Evolutionary conservation across 2,113 vertebrate species (phyloP).

Genomic region (Noturus placidus): DNA sequence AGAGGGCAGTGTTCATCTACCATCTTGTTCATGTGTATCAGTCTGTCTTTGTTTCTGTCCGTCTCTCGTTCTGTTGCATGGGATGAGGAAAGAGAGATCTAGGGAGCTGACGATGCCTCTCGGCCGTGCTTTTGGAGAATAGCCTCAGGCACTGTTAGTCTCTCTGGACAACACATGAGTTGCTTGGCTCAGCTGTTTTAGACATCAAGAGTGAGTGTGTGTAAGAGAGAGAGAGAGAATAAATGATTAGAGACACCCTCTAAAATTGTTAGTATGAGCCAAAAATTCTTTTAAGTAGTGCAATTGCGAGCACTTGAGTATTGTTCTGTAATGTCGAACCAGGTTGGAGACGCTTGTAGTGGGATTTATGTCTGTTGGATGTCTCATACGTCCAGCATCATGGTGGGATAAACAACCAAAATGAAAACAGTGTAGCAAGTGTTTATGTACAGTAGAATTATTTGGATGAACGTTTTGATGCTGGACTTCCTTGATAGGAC

Average conservation of each 20-base stretch:
- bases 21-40: not conserved
- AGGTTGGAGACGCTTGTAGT: not conserved
- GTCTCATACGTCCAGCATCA: not conserved
- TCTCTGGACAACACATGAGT: conserved; percentile 32
- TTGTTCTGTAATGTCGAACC: not conserved
- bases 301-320: not conserved
- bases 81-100: conserved; percentile 20
- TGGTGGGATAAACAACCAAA: no score
- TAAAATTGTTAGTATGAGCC: not conserved
- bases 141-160: conserved; percentile 24
- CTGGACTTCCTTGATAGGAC: not conserved
- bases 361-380: not conserved
- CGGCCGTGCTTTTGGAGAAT: conserved; percentile 12
- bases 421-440: not conserved
- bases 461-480: not conserved
- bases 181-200: conserved; percentile 13
- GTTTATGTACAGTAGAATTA: not conserved
- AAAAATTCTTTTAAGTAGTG: not conserved
- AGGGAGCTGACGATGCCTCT: not conserved
- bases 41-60: not conserved
- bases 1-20: conserved; percentile 44
- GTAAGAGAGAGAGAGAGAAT: not conserved
- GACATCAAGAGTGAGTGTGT: not conserved
- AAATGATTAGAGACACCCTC: not conserved
- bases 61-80: not conserved